Conservation (phyloP, 2,797 vertebrate genomes). For the Chaunax sp. region DNA sequence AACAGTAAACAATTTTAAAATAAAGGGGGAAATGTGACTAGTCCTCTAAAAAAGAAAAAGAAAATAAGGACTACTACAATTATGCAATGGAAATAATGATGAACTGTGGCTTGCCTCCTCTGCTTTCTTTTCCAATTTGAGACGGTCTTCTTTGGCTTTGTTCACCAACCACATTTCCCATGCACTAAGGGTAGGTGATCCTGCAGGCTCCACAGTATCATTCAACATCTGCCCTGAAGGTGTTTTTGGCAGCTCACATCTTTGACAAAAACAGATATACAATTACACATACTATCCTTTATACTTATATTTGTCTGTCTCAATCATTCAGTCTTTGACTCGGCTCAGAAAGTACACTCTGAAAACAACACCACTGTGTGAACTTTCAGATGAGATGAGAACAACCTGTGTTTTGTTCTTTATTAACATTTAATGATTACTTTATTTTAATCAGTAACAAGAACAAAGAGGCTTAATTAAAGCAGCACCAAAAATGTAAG, state of each 20-base stretch:
- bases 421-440: no score
- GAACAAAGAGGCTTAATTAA: no score
- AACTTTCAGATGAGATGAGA: no score
- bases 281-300: not conserved
- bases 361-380: no score
- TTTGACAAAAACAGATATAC: conserved; percentile 24
- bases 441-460: no score
- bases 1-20: not conserved
- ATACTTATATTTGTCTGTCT: not conserved
- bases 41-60: not conserved
- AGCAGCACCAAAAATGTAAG: no score
- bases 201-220: conserved; percentile 36
- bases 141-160: conserved; percentile 90
- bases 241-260: conserved; percentile 67
- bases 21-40: not conserved
- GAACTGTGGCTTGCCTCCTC: conserved; percentile 80
- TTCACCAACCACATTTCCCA: conserved; percentile 95
- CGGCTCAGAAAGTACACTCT: not conserved
- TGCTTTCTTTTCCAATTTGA: conserved; percentile 84
- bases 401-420: no score
- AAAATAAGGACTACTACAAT: not conserved
- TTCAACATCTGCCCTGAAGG: conserved; percentile 32
- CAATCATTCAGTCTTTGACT: not conserved
- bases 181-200: conserved; percentile 81
- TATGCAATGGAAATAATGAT: not conserved